Evolutionary conservation across 2,888 invertebrate species (phyloP).

Genomic region (Papilio protenor): DNA sequence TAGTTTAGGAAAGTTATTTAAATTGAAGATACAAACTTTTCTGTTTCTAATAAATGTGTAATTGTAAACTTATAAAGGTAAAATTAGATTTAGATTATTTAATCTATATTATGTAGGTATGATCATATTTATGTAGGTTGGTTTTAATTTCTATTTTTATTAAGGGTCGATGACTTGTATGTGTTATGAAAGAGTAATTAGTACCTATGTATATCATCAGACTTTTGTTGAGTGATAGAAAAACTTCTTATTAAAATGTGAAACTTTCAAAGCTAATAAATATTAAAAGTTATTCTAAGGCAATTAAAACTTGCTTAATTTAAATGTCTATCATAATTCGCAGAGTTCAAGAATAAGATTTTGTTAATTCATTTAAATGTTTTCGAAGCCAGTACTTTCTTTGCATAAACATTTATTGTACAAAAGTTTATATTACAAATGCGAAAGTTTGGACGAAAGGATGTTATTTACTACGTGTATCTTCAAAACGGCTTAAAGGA

Average conservation of each 20-base stretch:
- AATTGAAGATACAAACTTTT: too few relatives aligned
- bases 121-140: too few relatives aligned
- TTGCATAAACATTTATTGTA: neutral
- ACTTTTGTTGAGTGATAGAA: neutral
- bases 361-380: conserved; percentile 12
- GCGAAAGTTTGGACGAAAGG: too few relatives aligned
- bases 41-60: too few relatives aligned
- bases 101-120: too few relatives aligned
- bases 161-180: neutral
- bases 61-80: too few relatives aligned
- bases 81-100: too few relatives aligned
- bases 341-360: conserved; percentile 22
- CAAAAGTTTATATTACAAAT: too few relatives aligned
- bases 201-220: neutral
- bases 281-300: conserved; percentile 28
- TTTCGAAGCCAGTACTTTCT: neutral
- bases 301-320: conserved; percentile 32
- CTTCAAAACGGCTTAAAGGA: too few relatives aligned
- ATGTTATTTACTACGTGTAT: too few relatives aligned
- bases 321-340: conserved; percentile 7
- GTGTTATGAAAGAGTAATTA: neutral
- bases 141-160: too few relatives aligned
- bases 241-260: neutral
- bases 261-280: conserved; percentile 23
- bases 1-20: too few relatives aligned